Evolutionary conservation across 1,140 invertebrate genomes (phyloP).

Genomic region (Maconellicoccus hirsutus): DNA sequence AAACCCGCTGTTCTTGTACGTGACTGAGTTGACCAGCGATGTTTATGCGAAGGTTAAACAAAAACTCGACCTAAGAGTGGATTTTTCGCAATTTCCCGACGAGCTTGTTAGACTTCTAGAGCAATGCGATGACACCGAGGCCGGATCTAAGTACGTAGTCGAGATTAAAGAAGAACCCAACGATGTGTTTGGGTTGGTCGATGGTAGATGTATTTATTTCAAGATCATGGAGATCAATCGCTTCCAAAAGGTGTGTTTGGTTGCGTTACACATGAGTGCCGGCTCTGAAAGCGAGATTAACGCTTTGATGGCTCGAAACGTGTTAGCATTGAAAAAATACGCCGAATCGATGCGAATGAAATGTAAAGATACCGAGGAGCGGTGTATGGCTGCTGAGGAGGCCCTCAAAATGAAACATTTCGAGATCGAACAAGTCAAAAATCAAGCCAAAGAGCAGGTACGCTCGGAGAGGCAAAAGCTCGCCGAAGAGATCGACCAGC

Average conservation of each 20-base stretch:
- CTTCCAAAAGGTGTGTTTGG: not conserved
- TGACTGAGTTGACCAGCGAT: not conserved
- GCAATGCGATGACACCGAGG: not conserved
- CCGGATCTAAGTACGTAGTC: not conserved
- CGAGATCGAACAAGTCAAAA: not conserved
- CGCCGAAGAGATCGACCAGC: not conserved
- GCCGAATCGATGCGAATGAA: not conserved
- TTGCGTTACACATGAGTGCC: not conserved
- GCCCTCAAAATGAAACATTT: not conserved
- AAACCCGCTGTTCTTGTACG: not conserved
- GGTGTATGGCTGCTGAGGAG: not conserved
- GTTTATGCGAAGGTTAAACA: not conserved
- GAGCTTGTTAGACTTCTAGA: not conserved
- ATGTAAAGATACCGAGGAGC: not conserved
- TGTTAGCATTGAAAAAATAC: not conserved
- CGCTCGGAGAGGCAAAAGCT: not conserved
- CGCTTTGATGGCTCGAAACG: conserved; percentile 1
- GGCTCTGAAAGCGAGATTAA: not conserved
- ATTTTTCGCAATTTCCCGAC: not conserved
- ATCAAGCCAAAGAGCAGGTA: not conserved
- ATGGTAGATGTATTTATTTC: not conserved
- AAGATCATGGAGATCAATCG: not conserved
- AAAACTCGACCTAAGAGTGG: not conserved
- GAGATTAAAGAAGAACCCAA: not conserved
- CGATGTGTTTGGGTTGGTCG: not conserved